A percentile compares a stretch with the other conserved stretches of the same genome.
Conservation (phyloP, 2,888 invertebrate species). For the Drosophila koepferae region DNA sequence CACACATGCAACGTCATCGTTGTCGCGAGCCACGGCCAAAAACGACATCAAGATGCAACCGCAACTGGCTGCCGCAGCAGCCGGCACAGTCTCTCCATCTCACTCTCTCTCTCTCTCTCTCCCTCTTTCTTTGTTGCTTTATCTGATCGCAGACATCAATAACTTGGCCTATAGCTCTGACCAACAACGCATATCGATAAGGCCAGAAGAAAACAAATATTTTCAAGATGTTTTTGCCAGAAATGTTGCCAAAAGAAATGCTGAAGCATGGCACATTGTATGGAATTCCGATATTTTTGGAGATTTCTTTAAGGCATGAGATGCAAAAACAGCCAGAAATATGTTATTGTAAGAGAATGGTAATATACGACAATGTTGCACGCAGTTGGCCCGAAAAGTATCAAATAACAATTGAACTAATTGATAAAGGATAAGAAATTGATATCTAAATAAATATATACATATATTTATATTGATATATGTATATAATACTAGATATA, state of each 20-base stretch:
- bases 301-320: constrained; percentile 19
- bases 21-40: constrained; percentile 65
- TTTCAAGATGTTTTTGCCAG: constrained; percentile 38
- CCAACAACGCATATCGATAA: constrained; percentile 55
- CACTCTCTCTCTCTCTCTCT: background rate
- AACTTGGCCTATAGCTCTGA: constrained; percentile 58
- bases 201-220: constrained; percentile 20
- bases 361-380: background rate
- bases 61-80: constrained; percentile 19
- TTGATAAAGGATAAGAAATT: constrained; percentile 22
- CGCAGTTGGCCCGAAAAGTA: background rate
- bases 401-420: constrained; percentile 24
- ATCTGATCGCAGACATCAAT: constrained; percentile 72
- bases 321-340: constrained; percentile 17
- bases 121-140: constrained; percentile 46
- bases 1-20: constrained; percentile 74
- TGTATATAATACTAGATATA: background rate
- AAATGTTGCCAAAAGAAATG: constrained; percentile 15
- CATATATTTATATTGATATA: background rate
- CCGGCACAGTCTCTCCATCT: constrained; percentile 5
- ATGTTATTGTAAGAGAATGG: constrained; percentile 4
- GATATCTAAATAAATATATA: constrained; percentile 1
- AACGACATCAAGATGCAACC: constrained; percentile 54
- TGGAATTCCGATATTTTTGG: constrained; percentile 13
- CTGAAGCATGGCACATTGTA: constrained; percentile 8